These are phyloP conservation scores for Nomada fabriciana DNA, from an alignment of 2,888 invertebrate species.

Conservation along the genomic window DNA sequence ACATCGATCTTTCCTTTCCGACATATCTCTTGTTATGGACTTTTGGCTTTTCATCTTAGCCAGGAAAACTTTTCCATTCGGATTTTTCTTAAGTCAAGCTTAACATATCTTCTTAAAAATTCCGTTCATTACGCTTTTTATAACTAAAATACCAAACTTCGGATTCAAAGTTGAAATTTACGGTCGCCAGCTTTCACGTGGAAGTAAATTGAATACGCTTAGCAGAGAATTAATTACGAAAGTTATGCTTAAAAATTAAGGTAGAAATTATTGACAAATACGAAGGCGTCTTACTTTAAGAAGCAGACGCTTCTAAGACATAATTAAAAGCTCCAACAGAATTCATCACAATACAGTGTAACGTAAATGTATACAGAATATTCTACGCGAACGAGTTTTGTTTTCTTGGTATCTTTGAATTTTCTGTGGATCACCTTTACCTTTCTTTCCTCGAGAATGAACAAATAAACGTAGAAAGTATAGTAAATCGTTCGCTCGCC, in stretches of 20 bases:
- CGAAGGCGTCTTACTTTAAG: neutral
- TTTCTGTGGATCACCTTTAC: conserved; percentile 6
- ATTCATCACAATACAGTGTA: neutral
- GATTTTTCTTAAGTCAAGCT: conserved; percentile 15
- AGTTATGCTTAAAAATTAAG: neutral
- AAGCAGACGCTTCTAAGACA: neutral
- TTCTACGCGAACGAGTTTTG: neutral
- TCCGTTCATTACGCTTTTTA: conserved; percentile 9
- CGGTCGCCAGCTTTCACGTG: neutral
- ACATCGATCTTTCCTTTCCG: conserved; percentile 68
- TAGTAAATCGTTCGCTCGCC: conserved; percentile 27
- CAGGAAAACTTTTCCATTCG: conserved; percentile 59
- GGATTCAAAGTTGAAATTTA: neutral
- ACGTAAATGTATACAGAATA: neutral
- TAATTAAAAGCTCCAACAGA: neutral
- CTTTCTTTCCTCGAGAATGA: neutral
- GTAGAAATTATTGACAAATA: neutral
- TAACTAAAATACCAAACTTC: neutral
- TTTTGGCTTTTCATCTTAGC: conserved; percentile 61
- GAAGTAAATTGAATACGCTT: neutral
- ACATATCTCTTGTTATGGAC: conserved; percentile 58
- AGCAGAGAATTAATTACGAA: neutral
- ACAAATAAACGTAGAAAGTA: conserved; percentile 27
- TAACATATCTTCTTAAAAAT: conserved; percentile 9
- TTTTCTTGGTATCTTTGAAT: conserved; percentile 44